Evolutionary conservation across 2,888 invertebrate species (phyloP).

Genomic region (Andricus quercusramuli): DNA sequence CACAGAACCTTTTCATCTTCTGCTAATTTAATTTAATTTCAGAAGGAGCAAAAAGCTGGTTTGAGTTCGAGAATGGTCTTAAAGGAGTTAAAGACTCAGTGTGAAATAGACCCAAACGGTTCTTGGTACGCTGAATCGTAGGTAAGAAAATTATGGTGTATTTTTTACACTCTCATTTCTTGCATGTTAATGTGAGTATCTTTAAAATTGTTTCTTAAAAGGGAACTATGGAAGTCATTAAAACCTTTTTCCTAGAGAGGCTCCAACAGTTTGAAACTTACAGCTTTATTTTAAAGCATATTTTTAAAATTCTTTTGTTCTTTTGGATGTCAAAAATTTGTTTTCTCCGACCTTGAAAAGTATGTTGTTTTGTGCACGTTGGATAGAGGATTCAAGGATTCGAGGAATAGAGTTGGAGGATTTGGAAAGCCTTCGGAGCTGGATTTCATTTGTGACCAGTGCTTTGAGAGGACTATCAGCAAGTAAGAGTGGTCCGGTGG

Average conservation of each 20-base stretch:
- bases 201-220: slow-evolving; percentile 36
- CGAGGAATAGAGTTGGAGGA: not conserved
- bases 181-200: slow-evolving; percentile 22
- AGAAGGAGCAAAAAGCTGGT: not conserved
- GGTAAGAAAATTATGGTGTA: slow-evolving; percentile 23
- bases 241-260: not conserved
- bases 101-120: slow-evolving; percentile 27
- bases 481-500: slow-evolving; percentile 60
- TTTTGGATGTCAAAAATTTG: not conserved
- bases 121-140: slow-evolving; percentile 32
- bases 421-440: not conserved
- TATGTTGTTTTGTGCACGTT: not conserved
- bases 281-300: no score
- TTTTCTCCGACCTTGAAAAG: not conserved
- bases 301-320: no score
- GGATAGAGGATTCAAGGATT: not conserved
- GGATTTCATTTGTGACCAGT: slow-evolving; percentile 41
- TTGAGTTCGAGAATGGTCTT: slow-evolving; percentile 3
- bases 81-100: slow-evolving; percentile 15
- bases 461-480: slow-evolving; percentile 53
- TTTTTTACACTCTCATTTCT: slow-evolving; percentile 4
- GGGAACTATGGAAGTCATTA: not conserved
- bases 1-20: slow-evolving; percentile 37
- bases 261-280: not conserved
- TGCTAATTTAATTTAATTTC: slow-evolving; percentile 40